Conservation (phyloP, 2,797 vertebrate species). For the Emydoidea blandingii region DNA sequence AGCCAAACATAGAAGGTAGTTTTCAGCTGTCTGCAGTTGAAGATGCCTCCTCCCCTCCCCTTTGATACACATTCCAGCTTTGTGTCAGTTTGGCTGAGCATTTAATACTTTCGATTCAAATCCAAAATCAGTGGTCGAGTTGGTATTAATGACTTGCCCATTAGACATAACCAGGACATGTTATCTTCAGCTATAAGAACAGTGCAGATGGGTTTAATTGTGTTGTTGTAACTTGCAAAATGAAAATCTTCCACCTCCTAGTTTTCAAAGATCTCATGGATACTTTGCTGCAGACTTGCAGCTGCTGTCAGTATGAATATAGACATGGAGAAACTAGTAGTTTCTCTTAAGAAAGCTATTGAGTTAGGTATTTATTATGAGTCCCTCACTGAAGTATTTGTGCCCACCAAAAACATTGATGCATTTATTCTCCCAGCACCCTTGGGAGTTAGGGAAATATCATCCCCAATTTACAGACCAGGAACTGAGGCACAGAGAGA, state of each 20-base stretch:
- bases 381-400: neutral
- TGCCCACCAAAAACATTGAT: neutral
- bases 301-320: neutral
- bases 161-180: neutral
- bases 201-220: fast-evolving
- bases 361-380: neutral
- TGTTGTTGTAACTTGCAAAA: neutral
- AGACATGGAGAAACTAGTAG: neutral
- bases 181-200: neutral
- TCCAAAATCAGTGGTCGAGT: neutral
- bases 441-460: neutral
- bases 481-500: neutral
- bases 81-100: fast-evolving
- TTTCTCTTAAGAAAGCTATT: neutral
- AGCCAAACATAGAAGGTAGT: neutral
- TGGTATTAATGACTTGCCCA: neutral
- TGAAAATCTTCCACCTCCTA: neutral
- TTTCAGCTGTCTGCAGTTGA: neutral
- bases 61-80: neutral
- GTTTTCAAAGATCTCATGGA: neutral
- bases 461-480: neutral
- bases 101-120: neutral
- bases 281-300: neutral
- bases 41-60: neutral
- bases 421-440: neutral